Evolutionary conservation across 2,113 vertebrate species (phyloP).

Genomic region (Synodontis membranacea): DNA sequence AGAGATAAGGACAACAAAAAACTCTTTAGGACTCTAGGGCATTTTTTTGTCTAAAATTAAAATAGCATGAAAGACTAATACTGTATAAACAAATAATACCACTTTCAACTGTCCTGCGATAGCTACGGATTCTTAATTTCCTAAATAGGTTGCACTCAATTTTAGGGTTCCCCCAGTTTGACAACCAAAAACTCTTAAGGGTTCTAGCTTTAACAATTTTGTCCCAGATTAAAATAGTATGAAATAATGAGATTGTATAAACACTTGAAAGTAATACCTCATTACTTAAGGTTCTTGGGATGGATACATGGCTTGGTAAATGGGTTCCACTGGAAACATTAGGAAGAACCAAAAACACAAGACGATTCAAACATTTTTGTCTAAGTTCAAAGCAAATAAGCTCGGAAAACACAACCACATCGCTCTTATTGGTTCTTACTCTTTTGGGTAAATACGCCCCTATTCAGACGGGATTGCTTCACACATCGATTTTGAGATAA

Average conservation of each 20-base stretch:
- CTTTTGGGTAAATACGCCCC: background rate
- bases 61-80: background rate
- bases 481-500: background rate
- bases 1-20: background rate
- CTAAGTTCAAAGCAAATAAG: no score
- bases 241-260: no score
- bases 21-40: background rate
- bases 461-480: background rate
- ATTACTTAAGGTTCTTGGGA: no score
- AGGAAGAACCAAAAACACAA: no score
- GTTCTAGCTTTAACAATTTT: background rate
- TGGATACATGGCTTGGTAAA: no score
- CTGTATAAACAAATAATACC: background rate
- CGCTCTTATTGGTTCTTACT: background rate
- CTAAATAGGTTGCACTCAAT: background rate
- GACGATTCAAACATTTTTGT: no score
- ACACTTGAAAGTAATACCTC: no score
- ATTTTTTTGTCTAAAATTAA: background rate
- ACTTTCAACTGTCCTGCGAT: no score
- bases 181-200: background rate
- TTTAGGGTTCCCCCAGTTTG: background rate
- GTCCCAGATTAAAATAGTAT: no score
- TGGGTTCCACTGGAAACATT: no score
- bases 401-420: background rate
- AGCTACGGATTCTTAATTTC: no score